Percentiles rank a stretch among this genome's conserved stretches.
phyloP scores from a whole-genome alignment of 2,888 invertebrate genomes.

The Xestobium rufovillosum region DNA sequence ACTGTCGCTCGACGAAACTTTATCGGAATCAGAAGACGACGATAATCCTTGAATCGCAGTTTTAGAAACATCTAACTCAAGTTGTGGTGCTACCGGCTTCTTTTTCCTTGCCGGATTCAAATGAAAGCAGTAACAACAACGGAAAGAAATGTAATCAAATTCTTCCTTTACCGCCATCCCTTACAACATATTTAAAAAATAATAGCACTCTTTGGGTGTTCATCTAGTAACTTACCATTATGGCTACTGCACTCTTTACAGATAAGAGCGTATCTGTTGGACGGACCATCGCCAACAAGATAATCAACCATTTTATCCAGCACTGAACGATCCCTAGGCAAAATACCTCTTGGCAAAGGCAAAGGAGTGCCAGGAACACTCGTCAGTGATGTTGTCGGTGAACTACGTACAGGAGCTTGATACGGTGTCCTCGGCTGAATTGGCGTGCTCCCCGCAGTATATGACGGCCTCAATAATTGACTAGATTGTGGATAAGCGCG shows the following conservation, averaged over 20 bases:
- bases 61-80: conserved; percentile 32
- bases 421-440: too few species aligned
- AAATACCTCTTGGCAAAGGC: conserved; percentile 62
- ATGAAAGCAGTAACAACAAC: conserved; percentile 83
- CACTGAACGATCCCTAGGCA: conserved; percentile 67
- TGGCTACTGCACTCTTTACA: conserved; percentile 85
- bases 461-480: too few species aligned
- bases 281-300: conserved; percentile 91
- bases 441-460: too few species aligned
- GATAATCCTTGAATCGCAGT: conserved; percentile 11
- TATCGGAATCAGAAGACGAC: conserved; percentile 37
- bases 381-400: conserved; percentile 5
- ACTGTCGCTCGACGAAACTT: conserved; percentile 28
- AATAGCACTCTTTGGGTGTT: too few species aligned
- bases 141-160: conserved; percentile 70
- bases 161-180: conserved; percentile 67
- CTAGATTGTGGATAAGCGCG: too few species aligned
- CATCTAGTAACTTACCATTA: conserved; percentile 72
- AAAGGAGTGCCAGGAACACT: conserved; percentile 29
- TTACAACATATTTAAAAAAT: conserved; percentile 28
- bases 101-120: conserved; percentile 86
- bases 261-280: conserved; percentile 90
- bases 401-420: conserved; percentile 1
- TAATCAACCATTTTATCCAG: conserved; percentile 90
- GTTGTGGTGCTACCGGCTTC: conserved; percentile 67